Percentiles rank a stretch among this genome's conserved stretches.
phyloP scores from a whole-genome alignment of 2,888 invertebrate species.

The Drosophila niveifrons region DNA sequence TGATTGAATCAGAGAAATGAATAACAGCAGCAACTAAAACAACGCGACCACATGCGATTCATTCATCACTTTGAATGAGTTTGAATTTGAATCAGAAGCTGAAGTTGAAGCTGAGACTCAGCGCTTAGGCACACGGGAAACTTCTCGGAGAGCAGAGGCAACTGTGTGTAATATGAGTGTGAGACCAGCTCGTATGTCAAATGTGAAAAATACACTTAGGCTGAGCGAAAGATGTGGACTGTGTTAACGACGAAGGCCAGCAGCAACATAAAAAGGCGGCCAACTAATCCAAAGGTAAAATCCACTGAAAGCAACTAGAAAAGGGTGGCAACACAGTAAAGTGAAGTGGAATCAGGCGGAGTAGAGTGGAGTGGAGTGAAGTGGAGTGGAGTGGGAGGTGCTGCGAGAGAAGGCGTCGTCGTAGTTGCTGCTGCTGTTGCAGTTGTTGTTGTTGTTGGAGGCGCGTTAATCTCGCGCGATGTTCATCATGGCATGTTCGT shows the following conservation, averaged over 20 bases:
- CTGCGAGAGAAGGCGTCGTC: conserved; percentile 38
- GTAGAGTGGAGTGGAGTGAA: conserved; percentile 1
- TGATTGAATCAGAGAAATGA: conserved; percentile 49
- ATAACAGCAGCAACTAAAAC: conserved; percentile 27
- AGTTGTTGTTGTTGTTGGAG: conserved; percentile 44
- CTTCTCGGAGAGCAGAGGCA: conserved; percentile 23
- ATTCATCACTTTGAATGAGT: conserved; percentile 62
- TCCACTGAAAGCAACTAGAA: conserved; percentile 24
- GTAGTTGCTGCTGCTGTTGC: conserved; percentile 9
- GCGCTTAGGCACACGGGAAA: conserved; percentile 66
- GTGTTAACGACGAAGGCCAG: conserved; percentile 67
- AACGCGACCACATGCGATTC: conserved; percentile 49
- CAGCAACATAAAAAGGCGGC: conserved; percentile 57
- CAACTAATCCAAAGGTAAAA: conserved; percentile 31
- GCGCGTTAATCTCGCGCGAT: conserved; percentile 74
- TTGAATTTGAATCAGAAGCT: conserved; percentile 12
- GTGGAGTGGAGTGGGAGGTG: background rate
- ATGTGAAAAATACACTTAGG: conserved; percentile 74
- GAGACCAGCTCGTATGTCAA: conserved; percentile 71
- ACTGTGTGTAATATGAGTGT: conserved; percentile 42
- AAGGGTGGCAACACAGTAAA: conserved; percentile 38
- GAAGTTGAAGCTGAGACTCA: conserved; percentile 24
- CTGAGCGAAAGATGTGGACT: conserved; percentile 31
- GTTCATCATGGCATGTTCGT: conserved; percentile 78
- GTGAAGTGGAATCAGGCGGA: conserved; percentile 2